Evolutionary conservation across 2,888 invertebrate species (phyloP).

Genomic region (Trissolcus brochymenae): DNA sequence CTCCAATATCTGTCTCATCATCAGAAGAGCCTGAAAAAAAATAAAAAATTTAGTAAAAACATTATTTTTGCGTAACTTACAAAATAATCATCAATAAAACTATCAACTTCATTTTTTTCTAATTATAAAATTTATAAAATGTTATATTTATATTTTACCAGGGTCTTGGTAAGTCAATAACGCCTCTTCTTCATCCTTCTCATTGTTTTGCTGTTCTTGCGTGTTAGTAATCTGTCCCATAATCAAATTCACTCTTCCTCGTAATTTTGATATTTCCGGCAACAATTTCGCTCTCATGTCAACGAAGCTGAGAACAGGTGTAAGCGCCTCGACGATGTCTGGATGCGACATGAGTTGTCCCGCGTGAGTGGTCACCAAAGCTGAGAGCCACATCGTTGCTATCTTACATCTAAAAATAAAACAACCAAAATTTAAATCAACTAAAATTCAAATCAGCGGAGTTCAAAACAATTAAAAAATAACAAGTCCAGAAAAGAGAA

Average conservation of each 20-base stretch:
- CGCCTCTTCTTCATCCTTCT: conserved; percentile 70
- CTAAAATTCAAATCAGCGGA: neutral
- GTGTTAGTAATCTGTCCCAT: conserved; percentile 78
- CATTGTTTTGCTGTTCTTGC: conserved; percentile 74
- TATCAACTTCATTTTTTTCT: too few species aligned
- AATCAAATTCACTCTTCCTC: conserved; percentile 81
- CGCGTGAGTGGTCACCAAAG: conserved; percentile 79
- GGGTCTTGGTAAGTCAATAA: conserved; percentile 79
- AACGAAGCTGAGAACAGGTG: conserved; percentile 79
- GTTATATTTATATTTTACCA: conserved; percentile 69
- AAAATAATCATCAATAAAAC: too few species aligned
- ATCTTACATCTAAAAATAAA: conserved; percentile 77
- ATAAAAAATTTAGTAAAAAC: neutral
- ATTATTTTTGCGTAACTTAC: neutral
- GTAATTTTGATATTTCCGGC: conserved; percentile 78
- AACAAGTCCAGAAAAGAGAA: neutral
- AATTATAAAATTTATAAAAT: neutral
- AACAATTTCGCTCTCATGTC: conserved; percentile 79
- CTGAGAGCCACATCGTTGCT: conserved; percentile 80
- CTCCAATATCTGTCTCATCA: conserved; percentile 69
- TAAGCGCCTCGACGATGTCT: conserved; percentile 79
- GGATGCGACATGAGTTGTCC: conserved; percentile 81
- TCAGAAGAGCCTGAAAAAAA: conserved; percentile 70
- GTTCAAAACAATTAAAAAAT: too few species aligned
- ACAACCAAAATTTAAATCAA: neutral